phyloP scores from a whole-genome alignment of 2,113 vertebrate genomes.

The Menura novaehollandiae region DNA sequence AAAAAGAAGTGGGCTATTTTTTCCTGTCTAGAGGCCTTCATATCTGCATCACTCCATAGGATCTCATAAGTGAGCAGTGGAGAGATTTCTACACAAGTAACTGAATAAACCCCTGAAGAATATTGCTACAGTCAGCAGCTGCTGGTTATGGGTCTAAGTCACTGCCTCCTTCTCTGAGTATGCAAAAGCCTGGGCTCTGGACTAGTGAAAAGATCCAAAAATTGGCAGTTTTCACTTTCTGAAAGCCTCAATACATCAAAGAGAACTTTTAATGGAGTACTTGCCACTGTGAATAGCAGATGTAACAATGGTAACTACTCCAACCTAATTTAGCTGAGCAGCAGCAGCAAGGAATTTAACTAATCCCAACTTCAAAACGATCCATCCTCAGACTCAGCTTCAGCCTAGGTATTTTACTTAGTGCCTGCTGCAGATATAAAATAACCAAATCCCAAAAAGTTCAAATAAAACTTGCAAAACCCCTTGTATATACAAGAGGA shows the following conservation, averaged over 20 bases:
- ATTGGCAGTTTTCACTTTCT: neutral
- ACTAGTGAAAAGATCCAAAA: neutral
- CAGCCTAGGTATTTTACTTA: neutral
- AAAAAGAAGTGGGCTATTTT: neutral
- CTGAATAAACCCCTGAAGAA: neutral
- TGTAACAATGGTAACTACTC: neutral
- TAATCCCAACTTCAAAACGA: neutral
- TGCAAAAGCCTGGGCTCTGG: neutral
- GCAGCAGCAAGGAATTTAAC: neutral
- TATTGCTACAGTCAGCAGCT: neutral
- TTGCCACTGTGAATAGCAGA: neutral
- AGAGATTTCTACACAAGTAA: neutral
- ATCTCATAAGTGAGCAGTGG: neutral
- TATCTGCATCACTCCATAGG: neutral
- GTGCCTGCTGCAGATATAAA: neutral
- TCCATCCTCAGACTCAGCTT: neutral
- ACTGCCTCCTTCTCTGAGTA: neutral
- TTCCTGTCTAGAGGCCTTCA: neutral
- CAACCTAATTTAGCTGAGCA: neutral
- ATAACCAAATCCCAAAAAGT: neutral
- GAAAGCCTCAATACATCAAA: neutral
- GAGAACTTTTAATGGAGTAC: neutral
- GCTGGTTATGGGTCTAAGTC: neutral
- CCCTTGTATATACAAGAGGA: neutral
- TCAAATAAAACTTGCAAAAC: neutral